Conservation (phyloP, 2,888 invertebrate species). For the Athetis lepigone region DNA sequence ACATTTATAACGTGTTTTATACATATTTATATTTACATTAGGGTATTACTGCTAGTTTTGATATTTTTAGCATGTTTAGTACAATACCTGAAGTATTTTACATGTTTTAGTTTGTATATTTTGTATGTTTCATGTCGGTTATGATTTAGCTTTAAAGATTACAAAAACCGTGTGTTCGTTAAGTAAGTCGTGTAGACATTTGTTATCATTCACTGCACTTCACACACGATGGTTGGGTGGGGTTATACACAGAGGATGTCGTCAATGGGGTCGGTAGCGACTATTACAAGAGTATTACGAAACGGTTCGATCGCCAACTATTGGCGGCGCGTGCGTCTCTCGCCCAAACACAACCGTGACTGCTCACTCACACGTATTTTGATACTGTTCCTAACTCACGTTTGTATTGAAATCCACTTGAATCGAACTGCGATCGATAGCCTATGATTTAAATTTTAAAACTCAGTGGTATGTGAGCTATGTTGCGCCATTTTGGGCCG, state of each 20-base stretch:
- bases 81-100: constrained; percentile 27
- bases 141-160: constrained; percentile 22
- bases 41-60: constrained; percentile 18
- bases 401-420: constrained; percentile 53
- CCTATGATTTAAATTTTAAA: constrained; percentile 25
- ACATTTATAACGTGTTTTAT: constrained; percentile 47
- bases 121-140: not conserved
- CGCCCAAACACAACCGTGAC: constrained; percentile 68
- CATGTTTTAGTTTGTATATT: constrained; percentile 7
- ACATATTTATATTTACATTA: constrained; percentile 39
- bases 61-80: constrained; percentile 15
- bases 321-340: constrained; percentile 71
- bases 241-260: constrained; percentile 72
- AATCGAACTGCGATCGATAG: constrained; percentile 31
- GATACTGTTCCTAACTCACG: constrained; percentile 50
- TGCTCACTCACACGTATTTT: constrained; percentile 59
- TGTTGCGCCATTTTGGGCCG: constrained; percentile 51
- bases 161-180: constrained; percentile 34
- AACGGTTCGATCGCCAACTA: constrained; percentile 72
- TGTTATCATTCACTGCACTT: constrained; percentile 63
- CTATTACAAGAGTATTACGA: constrained; percentile 74
- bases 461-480: constrained; percentile 33
- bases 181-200: constrained; percentile 25
- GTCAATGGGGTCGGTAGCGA: constrained; percentile 70
- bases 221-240: constrained; percentile 66